These are phyloP conservation scores for Drosophila tropicalis DNA, from an alignment of 1,140 invertebrate genomes.

Conservation along the genomic window DNA sequence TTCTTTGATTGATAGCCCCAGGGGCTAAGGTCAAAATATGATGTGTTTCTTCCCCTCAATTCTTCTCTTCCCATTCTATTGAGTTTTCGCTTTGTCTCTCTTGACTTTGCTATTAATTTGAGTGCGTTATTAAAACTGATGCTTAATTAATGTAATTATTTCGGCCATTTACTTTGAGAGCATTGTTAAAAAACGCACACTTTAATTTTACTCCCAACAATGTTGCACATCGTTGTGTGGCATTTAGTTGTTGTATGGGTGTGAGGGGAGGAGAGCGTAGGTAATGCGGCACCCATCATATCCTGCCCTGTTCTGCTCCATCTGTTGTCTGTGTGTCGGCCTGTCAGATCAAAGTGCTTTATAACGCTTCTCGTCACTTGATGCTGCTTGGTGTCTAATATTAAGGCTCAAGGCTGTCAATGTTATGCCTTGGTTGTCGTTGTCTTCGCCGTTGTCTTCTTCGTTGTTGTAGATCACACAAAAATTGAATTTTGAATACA, in stretches of 20 bases:
- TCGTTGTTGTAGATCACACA: slow-evolving; percentile 67
- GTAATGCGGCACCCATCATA: slow-evolving; percentile 20
- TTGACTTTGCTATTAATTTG: slow-evolving; percentile 57
- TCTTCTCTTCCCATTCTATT: not conserved
- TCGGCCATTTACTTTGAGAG: slow-evolving; percentile 46
- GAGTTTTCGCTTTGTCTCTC: not conserved
- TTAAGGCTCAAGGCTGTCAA: slow-evolving; percentile 49
- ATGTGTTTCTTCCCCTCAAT: not conserved
- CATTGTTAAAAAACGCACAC: slow-evolving; percentile 34
- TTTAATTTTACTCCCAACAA: not conserved
- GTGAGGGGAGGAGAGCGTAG: too few relatives aligned
- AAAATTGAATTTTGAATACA: slow-evolving; percentile 76
- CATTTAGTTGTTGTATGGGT: too few relatives aligned
- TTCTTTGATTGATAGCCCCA: slow-evolving; percentile 68
- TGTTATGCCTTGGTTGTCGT: slow-evolving; percentile 44
- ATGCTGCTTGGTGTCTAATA: not conserved
- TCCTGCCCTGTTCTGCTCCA: not conserved
- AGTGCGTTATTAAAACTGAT: slow-evolving; percentile 51
- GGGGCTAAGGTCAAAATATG: slow-evolving; percentile 26
- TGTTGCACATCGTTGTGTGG: too few relatives aligned
- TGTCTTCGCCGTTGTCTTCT: slow-evolving; percentile 4
- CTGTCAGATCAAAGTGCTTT: slow-evolving; percentile 65
- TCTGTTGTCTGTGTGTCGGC: not conserved
- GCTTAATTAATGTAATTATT: slow-evolving; percentile 76
- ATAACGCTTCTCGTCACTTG: slow-evolving; percentile 24